Evolutionary conservation across 2,113 vertebrate genomes (phyloP).

Genomic region (Gallinago undulata): DNA sequence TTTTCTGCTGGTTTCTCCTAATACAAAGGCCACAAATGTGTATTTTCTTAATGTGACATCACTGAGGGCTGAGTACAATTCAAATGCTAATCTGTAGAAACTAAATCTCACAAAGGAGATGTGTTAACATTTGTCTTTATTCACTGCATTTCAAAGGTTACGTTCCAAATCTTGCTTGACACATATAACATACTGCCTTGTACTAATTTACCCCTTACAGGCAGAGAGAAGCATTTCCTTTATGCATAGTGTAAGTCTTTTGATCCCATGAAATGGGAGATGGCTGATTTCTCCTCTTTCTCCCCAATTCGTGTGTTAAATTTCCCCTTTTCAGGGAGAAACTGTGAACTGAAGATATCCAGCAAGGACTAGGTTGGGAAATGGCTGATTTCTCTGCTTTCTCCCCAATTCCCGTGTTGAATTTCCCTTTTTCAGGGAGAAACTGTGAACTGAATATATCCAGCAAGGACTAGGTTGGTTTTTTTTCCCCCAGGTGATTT

Average conservation of each 20-base stretch:
- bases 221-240: background rate
- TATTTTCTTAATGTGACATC: background rate
- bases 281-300: background rate
- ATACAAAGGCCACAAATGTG: background rate
- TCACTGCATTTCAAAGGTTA: background rate
- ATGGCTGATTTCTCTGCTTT: too few species aligned
- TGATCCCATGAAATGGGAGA: background rate
- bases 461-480: too few species aligned
- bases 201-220: background rate
- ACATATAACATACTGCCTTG: background rate
- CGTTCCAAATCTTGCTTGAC: background rate
- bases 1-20: background rate
- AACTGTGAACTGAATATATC: too few species aligned
- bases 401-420: too few species aligned
- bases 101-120: background rate
- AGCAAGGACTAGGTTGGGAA: background rate
- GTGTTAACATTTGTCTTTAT: background rate
- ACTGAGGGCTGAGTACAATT: background rate
- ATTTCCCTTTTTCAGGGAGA: too few species aligned
- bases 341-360: background rate
- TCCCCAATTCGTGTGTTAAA: background rate
- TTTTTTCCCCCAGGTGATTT: background rate
- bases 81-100: background rate
- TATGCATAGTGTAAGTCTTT: background rate
- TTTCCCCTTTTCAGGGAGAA: background rate